phyloP scores from a whole-genome alignment of 2,888 invertebrate genomes.

The Panzeria rudis region DNA sequence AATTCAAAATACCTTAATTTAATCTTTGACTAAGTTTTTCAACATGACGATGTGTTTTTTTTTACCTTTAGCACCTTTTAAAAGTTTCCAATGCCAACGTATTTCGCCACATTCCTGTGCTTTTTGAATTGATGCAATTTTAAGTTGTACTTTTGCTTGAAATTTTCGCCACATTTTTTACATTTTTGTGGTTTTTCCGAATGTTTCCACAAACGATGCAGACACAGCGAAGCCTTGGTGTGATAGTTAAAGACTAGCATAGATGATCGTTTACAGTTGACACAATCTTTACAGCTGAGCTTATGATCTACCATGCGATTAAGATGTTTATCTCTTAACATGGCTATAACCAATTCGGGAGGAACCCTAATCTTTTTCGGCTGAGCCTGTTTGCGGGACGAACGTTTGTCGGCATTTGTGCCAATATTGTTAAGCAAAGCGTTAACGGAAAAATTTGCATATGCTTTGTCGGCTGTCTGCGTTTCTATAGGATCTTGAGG shows the following conservation, averaged over 20 bases:
- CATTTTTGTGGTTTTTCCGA: slow-evolving; percentile 75
- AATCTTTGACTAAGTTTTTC: slow-evolving; percentile 32
- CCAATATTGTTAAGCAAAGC: slow-evolving; percentile 49
- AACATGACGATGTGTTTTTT: not conserved
- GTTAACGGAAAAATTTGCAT: slow-evolving; percentile 51
- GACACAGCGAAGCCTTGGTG: slow-evolving; percentile 83
- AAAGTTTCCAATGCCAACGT: slow-evolving; percentile 16
- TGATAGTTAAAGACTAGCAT: slow-evolving; percentile 84
- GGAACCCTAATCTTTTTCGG: slow-evolving; percentile 83
- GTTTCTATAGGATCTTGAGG: slow-evolving; percentile 59
- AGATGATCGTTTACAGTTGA: slow-evolving; percentile 76
- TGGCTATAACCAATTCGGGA: slow-evolving; percentile 80
- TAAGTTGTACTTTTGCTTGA: slow-evolving; percentile 79
- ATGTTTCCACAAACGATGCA: slow-evolving; percentile 85
- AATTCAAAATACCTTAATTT: not conserved
- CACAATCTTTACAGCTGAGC: slow-evolving; percentile 80
- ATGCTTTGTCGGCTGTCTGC: slow-evolving; percentile 46
- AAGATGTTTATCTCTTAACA: slow-evolving; percentile 83
- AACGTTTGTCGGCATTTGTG: slow-evolving; percentile 79
- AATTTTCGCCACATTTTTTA: slow-evolving; percentile 77
- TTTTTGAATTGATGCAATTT: slow-evolving; percentile 79
- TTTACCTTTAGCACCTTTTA: slow-evolving; percentile 40
- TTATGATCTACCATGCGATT: slow-evolving; percentile 82
- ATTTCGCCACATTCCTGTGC: slow-evolving; percentile 73
- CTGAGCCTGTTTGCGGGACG: slow-evolving; percentile 84